A percentile compares a stretch with the other conserved stretches of the same genome.
Evolutionary conservation across 2,113 vertebrate genomes (phyloP).

Genomic region (Anas platyrhynchos): DNA sequence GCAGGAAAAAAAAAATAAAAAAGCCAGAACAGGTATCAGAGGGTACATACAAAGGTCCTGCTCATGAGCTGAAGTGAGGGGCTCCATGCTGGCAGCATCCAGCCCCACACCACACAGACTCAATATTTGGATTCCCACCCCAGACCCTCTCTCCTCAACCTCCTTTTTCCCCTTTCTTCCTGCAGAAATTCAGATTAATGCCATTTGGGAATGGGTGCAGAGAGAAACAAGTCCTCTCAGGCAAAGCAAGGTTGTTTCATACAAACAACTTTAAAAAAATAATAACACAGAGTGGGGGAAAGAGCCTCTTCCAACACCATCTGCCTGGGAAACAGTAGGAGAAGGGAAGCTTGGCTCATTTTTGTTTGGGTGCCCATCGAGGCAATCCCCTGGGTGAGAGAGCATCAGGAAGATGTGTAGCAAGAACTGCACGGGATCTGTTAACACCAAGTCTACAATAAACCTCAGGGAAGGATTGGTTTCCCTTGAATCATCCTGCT

Average conservation of each 20-base stretch:
- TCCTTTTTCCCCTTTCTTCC: not conserved
- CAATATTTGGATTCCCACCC: rapidly evolving
- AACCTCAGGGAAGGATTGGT: not conserved
- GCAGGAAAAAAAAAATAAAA: not conserved
- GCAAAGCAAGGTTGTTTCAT: not conserved
- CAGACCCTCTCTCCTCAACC: not conserved
- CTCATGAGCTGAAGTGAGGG: not conserved
- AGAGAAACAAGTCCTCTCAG: not conserved
- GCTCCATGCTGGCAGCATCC: rapidly evolving
- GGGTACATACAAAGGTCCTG: rapidly evolving
- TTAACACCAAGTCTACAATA: not conserved
- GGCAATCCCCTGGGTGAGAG: not conserved
- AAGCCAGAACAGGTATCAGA: not conserved
- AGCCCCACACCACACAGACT: not conserved
- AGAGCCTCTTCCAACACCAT: no score
- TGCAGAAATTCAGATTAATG: rapidly evolving
- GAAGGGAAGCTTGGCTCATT: no score
- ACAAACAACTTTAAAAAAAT: no score
- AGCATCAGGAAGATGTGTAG: not conserved
- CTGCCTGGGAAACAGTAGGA: no score
- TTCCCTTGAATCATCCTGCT: not conserved
- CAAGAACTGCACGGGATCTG: not conserved
- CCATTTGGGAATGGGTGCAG: not conserved
- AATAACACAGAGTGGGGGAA: no score
- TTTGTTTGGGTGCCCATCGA: no score